phyloP scores from a whole-genome alignment of 2,113 vertebrate genomes.

The Smithornis capensis region DNA sequence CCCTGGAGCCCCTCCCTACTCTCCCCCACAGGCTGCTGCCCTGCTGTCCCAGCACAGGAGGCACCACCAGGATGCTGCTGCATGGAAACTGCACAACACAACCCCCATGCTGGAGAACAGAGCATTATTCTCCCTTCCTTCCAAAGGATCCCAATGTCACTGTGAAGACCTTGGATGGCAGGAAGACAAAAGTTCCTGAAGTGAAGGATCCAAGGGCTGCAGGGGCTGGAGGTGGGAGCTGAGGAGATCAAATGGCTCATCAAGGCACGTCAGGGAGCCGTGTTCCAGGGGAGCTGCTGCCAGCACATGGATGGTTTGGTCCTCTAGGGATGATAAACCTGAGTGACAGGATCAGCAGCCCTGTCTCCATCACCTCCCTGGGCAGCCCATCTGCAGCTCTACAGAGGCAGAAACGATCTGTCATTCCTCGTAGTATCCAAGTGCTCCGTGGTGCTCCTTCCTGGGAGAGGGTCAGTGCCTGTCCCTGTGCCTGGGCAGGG shows the following conservation, averaged over 20 bases:
- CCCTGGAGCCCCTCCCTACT: not conserved
- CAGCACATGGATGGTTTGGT: not conserved
- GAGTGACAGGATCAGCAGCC: rapidly evolving
- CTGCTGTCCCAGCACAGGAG: not conserved
- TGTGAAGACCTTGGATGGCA: not conserved
- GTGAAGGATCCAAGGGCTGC: not conserved
- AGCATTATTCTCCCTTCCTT: not conserved
- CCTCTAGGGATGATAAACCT: not conserved
- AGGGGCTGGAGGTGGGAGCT: not conserved
- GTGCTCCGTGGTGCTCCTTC: not conserved
- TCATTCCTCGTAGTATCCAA: not conserved
- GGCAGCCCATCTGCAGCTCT: not conserved
- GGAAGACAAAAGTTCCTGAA: not conserved
- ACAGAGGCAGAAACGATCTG: not conserved
- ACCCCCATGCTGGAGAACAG: not conserved
- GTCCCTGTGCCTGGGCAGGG: no score
- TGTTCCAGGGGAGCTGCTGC: not conserved
- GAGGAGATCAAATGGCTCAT: not conserved
- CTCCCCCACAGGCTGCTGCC: not conserved
- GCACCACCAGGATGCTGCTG: not conserved
- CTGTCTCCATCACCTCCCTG: no score
- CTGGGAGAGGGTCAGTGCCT: no score
- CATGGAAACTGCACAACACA: not conserved
- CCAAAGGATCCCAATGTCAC: not conserved
- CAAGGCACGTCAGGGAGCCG: not conserved